Conservation (phyloP, 2,888 invertebrate species). For the Platynereis dumerilii region DNA sequence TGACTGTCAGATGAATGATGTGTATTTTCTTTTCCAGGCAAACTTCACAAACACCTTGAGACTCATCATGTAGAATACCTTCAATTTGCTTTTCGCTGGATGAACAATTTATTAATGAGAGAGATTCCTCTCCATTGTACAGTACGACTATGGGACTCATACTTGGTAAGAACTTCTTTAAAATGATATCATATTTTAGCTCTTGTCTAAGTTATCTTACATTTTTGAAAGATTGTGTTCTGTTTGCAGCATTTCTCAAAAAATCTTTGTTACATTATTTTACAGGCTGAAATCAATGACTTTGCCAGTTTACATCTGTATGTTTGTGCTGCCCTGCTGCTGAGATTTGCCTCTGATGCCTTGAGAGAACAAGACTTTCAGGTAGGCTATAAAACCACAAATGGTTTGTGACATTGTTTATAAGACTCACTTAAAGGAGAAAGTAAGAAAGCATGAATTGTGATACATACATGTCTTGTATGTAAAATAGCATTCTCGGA, state of each 20-base stretch:
- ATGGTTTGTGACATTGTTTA: neutral
- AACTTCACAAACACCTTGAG: conserved; percentile 88
- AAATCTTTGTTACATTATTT: conserved; percentile 5
- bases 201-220: neutral
- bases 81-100: conserved; percentile 99
- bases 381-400: conserved; percentile 68
- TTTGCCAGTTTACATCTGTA: conserved; percentile 98
- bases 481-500: no score
- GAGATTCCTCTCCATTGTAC: conserved; percentile 96
- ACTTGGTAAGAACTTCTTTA: conserved; percentile 83
- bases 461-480: no score
- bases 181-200: no score
- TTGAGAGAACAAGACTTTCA: conserved; percentile 91
- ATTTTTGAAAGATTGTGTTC: neutral
- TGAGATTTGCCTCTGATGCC: conserved; percentile 90
- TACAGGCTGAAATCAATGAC: conserved; percentile 77
- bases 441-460: no score
- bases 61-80: conserved; percentile 95
- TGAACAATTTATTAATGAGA: conserved; percentile 97
- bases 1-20: no score
- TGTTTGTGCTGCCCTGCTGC: conserved; percentile 98
- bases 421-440: no score
- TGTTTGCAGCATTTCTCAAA: neutral
- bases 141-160: conserved; percentile 98
- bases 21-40: conserved; percentile 18